phyloP scores from a whole-genome alignment of 2,888 invertebrate species.

The Dasysyrphus tricinctus region DNA sequence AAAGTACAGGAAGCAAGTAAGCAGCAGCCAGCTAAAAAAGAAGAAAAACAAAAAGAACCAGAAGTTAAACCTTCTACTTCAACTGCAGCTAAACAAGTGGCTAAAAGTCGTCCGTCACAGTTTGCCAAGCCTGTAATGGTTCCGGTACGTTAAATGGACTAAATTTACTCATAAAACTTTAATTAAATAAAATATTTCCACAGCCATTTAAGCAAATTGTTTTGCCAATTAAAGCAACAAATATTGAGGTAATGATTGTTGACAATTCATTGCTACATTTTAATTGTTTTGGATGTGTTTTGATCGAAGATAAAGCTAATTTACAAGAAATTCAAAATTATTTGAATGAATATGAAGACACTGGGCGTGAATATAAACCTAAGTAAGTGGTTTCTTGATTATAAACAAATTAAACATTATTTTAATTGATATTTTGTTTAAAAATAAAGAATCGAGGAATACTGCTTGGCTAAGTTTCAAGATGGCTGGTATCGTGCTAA shows the following conservation, averaged over 20 bases:
- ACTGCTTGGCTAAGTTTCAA: conserved; percentile 77
- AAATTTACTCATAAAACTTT: neutral
- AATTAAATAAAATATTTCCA: neutral
- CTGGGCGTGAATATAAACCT: conserved; percentile 75
- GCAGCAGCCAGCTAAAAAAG: neutral
- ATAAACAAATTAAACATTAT: neutral
- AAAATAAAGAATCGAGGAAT: conserved; percentile 74
- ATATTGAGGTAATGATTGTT: conserved; percentile 73
- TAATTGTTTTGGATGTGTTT: conserved; percentile 76
- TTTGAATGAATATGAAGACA: conserved; percentile 65
- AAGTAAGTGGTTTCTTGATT: conserved; percentile 63
- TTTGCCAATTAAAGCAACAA: conserved; percentile 49
- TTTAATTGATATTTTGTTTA: neutral
- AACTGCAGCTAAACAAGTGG: neutral
- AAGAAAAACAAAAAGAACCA: neutral
- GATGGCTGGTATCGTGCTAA: conserved; percentile 78
- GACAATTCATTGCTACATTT: conserved; percentile 74
- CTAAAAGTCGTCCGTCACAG: conserved; percentile 50
- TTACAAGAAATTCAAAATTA: conserved; percentile 70
- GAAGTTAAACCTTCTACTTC: neutral
- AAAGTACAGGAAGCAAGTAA: neutral
- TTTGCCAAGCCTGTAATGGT: conserved; percentile 49
- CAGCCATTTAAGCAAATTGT: conserved; percentile 62
- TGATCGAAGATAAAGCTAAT: conserved; percentile 65
- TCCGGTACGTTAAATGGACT: conserved; percentile 47